Conservation (phyloP, 2,888 invertebrate species). For the Xanthorhoe spadicearia region DNA sequence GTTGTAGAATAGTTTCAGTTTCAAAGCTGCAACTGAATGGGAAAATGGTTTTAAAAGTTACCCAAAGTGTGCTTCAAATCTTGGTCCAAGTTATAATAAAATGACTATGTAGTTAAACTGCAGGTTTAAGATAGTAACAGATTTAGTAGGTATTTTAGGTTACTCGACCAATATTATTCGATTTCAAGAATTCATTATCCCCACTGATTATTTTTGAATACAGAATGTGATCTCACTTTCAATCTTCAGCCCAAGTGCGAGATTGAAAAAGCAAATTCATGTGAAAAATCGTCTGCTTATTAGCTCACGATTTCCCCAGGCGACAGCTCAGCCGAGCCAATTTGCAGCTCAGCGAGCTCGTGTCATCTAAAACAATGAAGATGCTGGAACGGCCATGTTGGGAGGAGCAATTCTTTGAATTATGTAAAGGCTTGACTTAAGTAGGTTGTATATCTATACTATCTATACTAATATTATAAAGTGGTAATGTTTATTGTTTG, state of each 20-base stretch:
- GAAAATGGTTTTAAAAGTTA: neutral
- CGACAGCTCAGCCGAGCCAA: constrained; percentile 36
- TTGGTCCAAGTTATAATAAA: neutral
- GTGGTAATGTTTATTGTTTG: too few relatives aligned
- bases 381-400: constrained; percentile 8
- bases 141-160: too few relatives aligned
- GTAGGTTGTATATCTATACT: neutral
- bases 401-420: constrained; percentile 5
- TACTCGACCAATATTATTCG: too few relatives aligned
- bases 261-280: constrained; percentile 36
- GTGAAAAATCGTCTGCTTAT: constrained; percentile 46
- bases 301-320: constrained; percentile 46
- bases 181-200: too few relatives aligned
- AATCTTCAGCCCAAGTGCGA: neutral
- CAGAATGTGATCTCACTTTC: neutral
- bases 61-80: neutral
- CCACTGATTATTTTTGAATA: too few relatives aligned
- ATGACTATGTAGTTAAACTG: neutral
- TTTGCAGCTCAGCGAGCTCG: constrained; percentile 32
- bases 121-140: too few relatives aligned
- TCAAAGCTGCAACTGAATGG: neutral
- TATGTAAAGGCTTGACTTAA: neutral
- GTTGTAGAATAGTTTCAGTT: neutral
- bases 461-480: too few relatives aligned
- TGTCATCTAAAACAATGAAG: constrained; percentile 31